Percentiles rank a stretch among this genome's conserved stretches.
Evolutionary conservation across 1,140 invertebrate species (phyloP).

Genomic region (Drosophila ercepeae): DNA sequence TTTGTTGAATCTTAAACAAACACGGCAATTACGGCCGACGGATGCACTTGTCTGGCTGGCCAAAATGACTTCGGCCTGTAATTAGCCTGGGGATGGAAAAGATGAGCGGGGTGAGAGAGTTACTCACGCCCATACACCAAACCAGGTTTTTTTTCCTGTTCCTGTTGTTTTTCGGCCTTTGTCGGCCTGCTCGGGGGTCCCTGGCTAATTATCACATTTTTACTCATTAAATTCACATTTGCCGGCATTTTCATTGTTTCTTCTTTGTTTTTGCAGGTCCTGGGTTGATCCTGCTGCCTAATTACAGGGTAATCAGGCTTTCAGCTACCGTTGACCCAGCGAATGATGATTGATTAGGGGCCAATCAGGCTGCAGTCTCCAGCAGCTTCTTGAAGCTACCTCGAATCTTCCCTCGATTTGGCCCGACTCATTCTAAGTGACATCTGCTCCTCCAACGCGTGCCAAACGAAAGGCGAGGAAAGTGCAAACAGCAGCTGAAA

Average conservation of each 20-base stretch:
- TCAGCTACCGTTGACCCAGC: slow-evolving; percentile 46
- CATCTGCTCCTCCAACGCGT: slow-evolving; percentile 40
- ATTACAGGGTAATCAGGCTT: slow-evolving; percentile 73
- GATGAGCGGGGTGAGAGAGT: slow-evolving; percentile 36
- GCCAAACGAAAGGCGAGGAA: slow-evolving; percentile 32
- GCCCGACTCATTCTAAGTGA: slow-evolving; percentile 20
- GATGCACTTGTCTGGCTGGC: slow-evolving; percentile 60
- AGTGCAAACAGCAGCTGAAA: slow-evolving; percentile 51
- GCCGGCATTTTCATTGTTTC: slow-evolving; percentile 18
- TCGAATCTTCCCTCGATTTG: not conserved
- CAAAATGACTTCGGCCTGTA: slow-evolving; percentile 63
- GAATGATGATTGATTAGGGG: slow-evolving; percentile 52
- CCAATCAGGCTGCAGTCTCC: not conserved
- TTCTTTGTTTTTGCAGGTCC: slow-evolving; percentile 37
- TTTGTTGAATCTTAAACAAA: slow-evolving; percentile 54
- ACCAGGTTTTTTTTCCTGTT: slow-evolving; percentile 9
- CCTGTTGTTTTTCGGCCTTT: slow-evolving; percentile 39
- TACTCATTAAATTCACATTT: slow-evolving; percentile 82
- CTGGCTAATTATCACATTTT: slow-evolving; percentile 78
- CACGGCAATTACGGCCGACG: slow-evolving; percentile 50
- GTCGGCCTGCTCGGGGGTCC: slow-evolving; percentile 61
- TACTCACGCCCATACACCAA: slow-evolving; percentile 19
- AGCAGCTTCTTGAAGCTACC: not conserved
- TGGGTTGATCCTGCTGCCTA: slow-evolving; percentile 46
- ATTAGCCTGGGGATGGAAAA: slow-evolving; percentile 50